Evolutionary conservation across 2,888 invertebrate species (phyloP).

Genomic region (Tipula confusa): DNA sequence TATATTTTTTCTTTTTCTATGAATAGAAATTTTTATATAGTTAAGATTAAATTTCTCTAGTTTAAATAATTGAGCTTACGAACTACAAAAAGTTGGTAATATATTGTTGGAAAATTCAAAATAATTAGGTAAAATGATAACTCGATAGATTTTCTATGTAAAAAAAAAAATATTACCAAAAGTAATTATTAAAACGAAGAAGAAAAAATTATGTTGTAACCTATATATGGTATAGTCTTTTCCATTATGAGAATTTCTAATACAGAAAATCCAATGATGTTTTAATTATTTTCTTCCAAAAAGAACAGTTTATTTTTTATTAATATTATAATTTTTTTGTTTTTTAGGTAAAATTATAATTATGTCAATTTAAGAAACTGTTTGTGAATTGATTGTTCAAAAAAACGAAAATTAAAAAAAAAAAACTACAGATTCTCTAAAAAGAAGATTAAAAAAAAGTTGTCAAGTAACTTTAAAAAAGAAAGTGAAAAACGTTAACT

Average conservation of each 20-base stretch:
- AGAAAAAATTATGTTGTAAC: conserved; percentile 31
- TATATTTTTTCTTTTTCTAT: conserved; percentile 27
- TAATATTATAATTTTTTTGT: not conserved
- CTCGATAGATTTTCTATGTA: not conserved
- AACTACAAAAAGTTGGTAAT: not conserved
- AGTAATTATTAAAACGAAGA: not conserved
- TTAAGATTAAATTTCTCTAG: not conserved
- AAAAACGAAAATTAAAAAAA: not conserved
- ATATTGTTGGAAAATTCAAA: not conserved
- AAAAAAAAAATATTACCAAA: no score
- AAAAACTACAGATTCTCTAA: not conserved
- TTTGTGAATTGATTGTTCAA: not conserved
- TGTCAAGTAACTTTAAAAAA: conserved; percentile 21
- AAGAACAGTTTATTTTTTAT: conserved; percentile 30
- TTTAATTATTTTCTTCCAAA: not conserved
- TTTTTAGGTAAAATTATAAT: not conserved
- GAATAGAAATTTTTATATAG: conserved; percentile 26
- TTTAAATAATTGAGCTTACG: not conserved
- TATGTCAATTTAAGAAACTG: conserved; percentile 30
- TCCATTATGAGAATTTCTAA: conserved; percentile 29
- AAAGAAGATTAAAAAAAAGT: not conserved
- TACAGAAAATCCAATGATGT: not conserved
- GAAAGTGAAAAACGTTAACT: conserved; percentile 14
- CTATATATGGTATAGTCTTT: conserved; percentile 34
- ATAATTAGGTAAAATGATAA: not conserved